A percentile compares a stretch with the other conserved stretches of the same genome.
Evolutionary conservation across 1,140 invertebrate species (phyloP).

Genomic region (Grapholita molesta): DNA sequence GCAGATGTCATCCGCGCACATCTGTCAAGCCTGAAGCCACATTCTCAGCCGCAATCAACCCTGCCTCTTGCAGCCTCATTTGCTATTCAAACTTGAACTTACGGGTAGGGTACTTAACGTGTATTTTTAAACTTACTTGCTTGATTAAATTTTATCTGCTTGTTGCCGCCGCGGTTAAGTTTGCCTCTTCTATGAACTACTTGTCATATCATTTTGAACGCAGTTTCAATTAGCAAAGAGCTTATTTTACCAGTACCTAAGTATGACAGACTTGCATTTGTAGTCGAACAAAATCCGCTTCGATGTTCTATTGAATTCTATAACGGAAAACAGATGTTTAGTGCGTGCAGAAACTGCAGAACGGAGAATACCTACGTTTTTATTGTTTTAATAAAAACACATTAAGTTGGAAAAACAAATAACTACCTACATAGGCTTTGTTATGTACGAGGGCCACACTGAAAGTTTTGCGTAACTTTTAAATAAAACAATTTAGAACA

Average conservation of each 20-base stretch:
- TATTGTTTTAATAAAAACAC: neutral
- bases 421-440: too few relatives aligned
- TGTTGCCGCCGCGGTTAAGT: neutral
- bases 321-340: neutral
- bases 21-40: neutral
- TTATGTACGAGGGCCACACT: too few relatives aligned
- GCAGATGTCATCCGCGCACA: neutral
- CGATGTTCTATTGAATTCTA: neutral
- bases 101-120: neutral
- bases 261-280: neutral
- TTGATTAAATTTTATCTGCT: neutral
- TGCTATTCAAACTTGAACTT: neutral
- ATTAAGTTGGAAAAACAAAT: neutral
- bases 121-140: neutral
- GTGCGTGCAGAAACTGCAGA: neutral
- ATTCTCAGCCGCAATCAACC: neutral
- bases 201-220: neutral
- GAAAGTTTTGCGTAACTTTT: too few relatives aligned
- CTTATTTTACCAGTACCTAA: neutral
- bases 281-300: neutral
- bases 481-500: too few relatives aligned
- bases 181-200: neutral
- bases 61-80: neutral
- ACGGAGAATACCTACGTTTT: neutral
- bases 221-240: neutral